phyloP scores from a whole-genome alignment of 64 coral and sea anemone species.

The Astreopora myriophthalma region DNA sequence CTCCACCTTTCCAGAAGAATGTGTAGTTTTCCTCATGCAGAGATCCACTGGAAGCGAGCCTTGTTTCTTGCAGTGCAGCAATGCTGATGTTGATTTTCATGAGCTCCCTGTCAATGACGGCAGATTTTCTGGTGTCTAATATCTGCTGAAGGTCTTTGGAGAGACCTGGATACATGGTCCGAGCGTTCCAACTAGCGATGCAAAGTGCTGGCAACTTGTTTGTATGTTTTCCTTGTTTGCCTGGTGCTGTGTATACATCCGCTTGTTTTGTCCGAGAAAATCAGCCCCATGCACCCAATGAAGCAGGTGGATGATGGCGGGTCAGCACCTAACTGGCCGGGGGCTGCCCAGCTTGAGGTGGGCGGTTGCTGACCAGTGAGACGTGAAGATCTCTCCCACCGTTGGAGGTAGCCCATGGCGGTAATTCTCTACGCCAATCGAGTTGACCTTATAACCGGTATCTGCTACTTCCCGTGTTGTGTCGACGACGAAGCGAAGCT shows the following conservation, averaged over 20 bases:
- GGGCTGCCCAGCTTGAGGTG: too few relatives aligned
- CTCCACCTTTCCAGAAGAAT: slow-evolving; percentile 60
- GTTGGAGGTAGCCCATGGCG: slow-evolving; percentile 14
- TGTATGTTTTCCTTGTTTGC: too few relatives aligned
- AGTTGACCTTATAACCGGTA: slow-evolving; percentile 70
- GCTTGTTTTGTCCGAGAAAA: slow-evolving; percentile 48
- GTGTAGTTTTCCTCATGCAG: slow-evolving; percentile 47
- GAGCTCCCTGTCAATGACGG: slow-evolving; percentile 44
- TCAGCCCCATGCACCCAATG: slow-evolving; percentile 26
- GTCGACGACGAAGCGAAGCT: not conserved
- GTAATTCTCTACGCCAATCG: slow-evolving; percentile 32
- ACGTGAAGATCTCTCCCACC: not conserved
- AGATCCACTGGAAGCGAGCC: slow-evolving; percentile 14
- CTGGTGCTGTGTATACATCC: not conserved
- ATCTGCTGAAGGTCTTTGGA: slow-evolving; percentile 15
- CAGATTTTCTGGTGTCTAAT: slow-evolving; percentile 37
- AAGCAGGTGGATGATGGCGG: too few relatives aligned
- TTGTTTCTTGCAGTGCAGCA: slow-evolving; percentile 59
- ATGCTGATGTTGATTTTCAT: slow-evolving; percentile 44
- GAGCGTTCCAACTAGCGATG: too few relatives aligned
- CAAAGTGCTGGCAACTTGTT: too few relatives aligned
- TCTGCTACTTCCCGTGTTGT: slow-evolving; percentile 49
- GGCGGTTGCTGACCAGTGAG: not conserved
- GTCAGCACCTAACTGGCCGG: too few relatives aligned
- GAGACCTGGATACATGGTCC: slow-evolving; percentile 13